Percentiles rank a stretch among this genome's conserved stretches.
These are phyloP conservation scores for Eupithecia insigniata DNA, from an alignment of 2,888 invertebrate genomes.

Conservation along the genomic window DNA sequence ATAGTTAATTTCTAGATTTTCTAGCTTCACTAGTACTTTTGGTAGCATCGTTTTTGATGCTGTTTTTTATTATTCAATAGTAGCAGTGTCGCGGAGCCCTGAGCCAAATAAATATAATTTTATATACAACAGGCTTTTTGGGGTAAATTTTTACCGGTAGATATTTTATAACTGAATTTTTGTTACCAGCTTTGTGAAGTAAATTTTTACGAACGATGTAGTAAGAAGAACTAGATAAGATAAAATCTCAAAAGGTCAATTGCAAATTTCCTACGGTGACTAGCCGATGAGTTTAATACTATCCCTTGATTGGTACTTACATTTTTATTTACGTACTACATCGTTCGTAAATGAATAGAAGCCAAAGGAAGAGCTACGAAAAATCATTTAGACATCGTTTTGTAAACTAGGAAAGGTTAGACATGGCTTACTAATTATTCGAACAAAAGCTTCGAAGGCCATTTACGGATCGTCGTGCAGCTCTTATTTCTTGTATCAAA, in stretches of 20 bases:
- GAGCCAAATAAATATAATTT: constrained; percentile 49
- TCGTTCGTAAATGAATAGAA: constrained; percentile 44
- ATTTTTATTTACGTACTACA: constrained; percentile 39
- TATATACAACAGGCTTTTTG: constrained; percentile 52
- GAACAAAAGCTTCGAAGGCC: constrained; percentile 67
- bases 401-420: constrained; percentile 49
- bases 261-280: background rate
- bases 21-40: constrained; percentile 36
- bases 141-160: constrained; percentile 51
- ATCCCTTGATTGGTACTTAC: background rate
- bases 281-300: background rate
- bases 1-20: constrained; percentile 29
- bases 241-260: background rate
- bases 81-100: constrained; percentile 43
- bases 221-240: background rate
- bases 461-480: constrained; percentile 41
- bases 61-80: constrained; percentile 40
- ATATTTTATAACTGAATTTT: constrained; percentile 53
- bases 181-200: constrained; percentile 58
- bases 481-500: constrained; percentile 35
- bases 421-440: constrained; percentile 44
- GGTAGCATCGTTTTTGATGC: constrained; percentile 45
- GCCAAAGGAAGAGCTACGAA: constrained; percentile 57
- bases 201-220: constrained; percentile 46
- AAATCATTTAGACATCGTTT: constrained; percentile 61